These are phyloP conservation scores for Pygmarrhopalites habei DNA, from an alignment of 1,140 invertebrate genomes.

Conservation along the genomic window DNA sequence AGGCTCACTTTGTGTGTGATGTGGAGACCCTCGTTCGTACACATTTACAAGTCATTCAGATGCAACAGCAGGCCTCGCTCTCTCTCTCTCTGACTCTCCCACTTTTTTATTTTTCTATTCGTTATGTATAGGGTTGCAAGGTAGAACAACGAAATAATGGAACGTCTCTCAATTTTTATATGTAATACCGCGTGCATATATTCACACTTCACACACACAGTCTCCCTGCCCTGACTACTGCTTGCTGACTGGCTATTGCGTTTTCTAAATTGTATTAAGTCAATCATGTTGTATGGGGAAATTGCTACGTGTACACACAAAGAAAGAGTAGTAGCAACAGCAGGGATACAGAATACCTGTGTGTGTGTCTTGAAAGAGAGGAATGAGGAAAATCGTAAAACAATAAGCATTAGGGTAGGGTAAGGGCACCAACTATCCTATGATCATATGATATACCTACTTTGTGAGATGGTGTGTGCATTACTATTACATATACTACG, in stretches of 20 bases:
- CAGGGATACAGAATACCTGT: background rate
- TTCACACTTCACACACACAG: background rate
- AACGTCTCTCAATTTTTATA: background rate
- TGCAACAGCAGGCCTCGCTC: background rate
- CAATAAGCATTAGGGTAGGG: conserved; percentile 10
- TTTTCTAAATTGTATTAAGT: background rate
- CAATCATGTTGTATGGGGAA: background rate
- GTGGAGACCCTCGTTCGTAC: background rate
- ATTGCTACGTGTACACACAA: background rate
- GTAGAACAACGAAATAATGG: background rate
- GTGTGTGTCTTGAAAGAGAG: background rate
- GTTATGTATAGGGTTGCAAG: too few species aligned
- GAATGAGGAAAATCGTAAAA: conserved; percentile 11
- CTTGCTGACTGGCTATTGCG: background rate
- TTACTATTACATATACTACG: background rate
- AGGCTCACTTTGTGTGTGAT: background rate
- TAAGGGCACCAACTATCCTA: background rate
- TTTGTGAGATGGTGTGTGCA: background rate
- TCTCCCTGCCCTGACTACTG: background rate
- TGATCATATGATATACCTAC: background rate
- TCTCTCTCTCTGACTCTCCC: background rate
- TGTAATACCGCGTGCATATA: background rate
- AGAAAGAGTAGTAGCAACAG: background rate
- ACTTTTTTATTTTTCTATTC: background rate
- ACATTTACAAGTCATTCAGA: background rate